Base-by-base conservation (phyloP, 2,888 invertebrate species). In the Antitype chi region DNA sequence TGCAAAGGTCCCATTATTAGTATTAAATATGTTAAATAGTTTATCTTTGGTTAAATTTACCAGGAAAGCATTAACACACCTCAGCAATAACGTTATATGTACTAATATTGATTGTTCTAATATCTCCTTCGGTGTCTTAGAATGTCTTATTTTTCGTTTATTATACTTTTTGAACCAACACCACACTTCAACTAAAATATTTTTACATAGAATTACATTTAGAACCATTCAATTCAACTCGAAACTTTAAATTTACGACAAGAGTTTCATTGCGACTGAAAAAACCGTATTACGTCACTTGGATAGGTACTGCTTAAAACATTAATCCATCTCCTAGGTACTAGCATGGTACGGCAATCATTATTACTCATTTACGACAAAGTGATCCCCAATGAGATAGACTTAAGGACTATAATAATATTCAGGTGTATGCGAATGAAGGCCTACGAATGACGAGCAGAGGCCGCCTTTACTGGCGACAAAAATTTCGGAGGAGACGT, bases 371-470 rank as follows among this genome's bases (percentile, higher is more conserved):
- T 91, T 89, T 88, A 89, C 86, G 87, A 87, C 78, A 80, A 86
- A 89, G 75, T 83, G 83, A 87, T 89, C 88, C 78, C 88, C 75
- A 87, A 86, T 88, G 87, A 49, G 5, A 25, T 59, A 89, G 86
- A 90, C 89, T 85, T 90, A 88, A 89, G 86, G 81, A 86, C 81
- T 87, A 88, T 91, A 89, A 89, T 89, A 89, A 88, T 86, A 79
- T 87, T 89, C 89, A 90, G 90, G 89, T 90, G 88, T 90, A 90
- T 88, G 82, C 82, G 85, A 90, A 90, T 89, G 83, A 85, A 82
- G 79, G 74, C 84, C 76, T 87, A 86, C 80, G 75, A 78, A 80
- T 84, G 87, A 85, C 78, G 75, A 72, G 76, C 72, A 81, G 64
- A 53, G n/a, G n/a, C 78, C 38, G 59, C 64, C 81, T 80, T 88